A percentile compares a stretch with the other conserved stretches of the same genome.
Evolutionary conservation across 2,113 vertebrate species (phyloP).

Genomic region (Sinocyclocheilus maitianheensis): DNA sequence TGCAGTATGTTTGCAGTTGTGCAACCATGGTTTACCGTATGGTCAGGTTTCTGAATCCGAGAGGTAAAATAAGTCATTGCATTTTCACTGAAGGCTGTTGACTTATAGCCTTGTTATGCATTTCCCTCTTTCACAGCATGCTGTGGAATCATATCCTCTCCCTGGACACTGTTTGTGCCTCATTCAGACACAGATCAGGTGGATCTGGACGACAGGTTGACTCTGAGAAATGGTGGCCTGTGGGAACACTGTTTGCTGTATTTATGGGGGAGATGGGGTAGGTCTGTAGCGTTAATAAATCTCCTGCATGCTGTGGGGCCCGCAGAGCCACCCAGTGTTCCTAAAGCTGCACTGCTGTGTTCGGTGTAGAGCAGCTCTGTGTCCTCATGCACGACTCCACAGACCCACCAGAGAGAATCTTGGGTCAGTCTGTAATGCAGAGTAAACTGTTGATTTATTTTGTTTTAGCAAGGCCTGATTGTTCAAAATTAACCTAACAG

Average conservation of each 20-base stretch:
- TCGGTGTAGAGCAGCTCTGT: too few relatives aligned
- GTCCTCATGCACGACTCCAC: not conserved
- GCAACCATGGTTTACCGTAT: not conserved
- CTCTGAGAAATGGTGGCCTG: not conserved
- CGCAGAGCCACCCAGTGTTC: constrained; percentile 55
- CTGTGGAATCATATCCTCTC: constrained; percentile 40
- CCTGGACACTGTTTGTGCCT: constrained; percentile 28
- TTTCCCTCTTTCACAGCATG: constrained; percentile 14
- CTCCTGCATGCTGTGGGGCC: constrained; percentile 52
- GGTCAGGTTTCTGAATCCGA: not conserved
- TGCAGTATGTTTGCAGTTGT: not conserved
- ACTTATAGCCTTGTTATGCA: constrained; percentile 19
- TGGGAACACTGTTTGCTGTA: constrained; percentile 35
- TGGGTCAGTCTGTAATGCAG: constrained; percentile 13
- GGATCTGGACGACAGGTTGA: constrained; percentile 25
- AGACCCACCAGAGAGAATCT: constrained; percentile 26
- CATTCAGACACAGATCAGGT: not conserved
- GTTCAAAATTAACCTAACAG: constrained; percentile 74
- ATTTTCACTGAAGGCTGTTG: constrained; percentile 5
- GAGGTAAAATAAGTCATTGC: not conserved
- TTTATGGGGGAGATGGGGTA: constrained; percentile 46
- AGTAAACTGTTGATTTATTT: constrained; percentile 68
- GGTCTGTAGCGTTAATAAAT: constrained; percentile 46
- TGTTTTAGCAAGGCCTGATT: constrained; percentile 74
- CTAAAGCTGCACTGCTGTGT: constrained; percentile 48